Percentiles rank a stretch among this genome's conserved stretches.
These are phyloP conservation scores for Criorhina ranunculi DNA, from an alignment of 2,888 invertebrate genomes.

Conservation along the genomic window DNA sequence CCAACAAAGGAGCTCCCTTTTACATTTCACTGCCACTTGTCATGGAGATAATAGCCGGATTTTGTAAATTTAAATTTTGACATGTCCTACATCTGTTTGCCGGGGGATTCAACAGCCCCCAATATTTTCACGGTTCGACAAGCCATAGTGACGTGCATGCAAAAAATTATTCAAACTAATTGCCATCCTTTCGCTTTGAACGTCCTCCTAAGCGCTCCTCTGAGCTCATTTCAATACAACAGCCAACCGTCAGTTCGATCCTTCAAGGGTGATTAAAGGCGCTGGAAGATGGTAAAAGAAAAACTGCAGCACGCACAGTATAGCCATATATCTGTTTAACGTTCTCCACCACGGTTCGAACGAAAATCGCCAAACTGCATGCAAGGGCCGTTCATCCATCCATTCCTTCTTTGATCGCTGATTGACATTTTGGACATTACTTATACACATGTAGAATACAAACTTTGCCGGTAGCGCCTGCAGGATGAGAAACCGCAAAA, in stretches of 20 bases:
- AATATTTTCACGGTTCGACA: constrained; percentile 76
- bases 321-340: constrained; percentile 39
- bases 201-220: constrained; percentile 6
- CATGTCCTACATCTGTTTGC: constrained; percentile 75
- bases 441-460: constrained; percentile 48
- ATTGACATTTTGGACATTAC: constrained; percentile 73
- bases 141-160: constrained; percentile 70
- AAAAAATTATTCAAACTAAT: constrained; percentile 72
- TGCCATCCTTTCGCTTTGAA: constrained; percentile 71
- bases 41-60: constrained; percentile 75
- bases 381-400: constrained; percentile 58
- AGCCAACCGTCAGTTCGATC: constrained; percentile 50
- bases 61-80: constrained; percentile 71
- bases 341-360: constrained; percentile 46
- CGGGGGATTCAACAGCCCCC: constrained; percentile 51
- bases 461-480: constrained; percentile 61
- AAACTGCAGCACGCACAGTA: constrained; percentile 68
- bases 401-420: constrained; percentile 64
- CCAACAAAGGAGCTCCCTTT: constrained; percentile 45
- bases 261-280: constrained; percentile 67
- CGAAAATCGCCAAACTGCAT: constrained; percentile 74
- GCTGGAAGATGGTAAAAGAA: constrained; percentile 35
- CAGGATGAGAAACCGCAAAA: constrained; percentile 71
- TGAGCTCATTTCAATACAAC: constrained; percentile 6
- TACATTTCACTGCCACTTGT: constrained; percentile 46